Percentiles rank a stretch among this genome's conserved stretches.
Conservation (phyloP, 2,113 vertebrate species). For the Corythoichthys haematopterus region DNA sequence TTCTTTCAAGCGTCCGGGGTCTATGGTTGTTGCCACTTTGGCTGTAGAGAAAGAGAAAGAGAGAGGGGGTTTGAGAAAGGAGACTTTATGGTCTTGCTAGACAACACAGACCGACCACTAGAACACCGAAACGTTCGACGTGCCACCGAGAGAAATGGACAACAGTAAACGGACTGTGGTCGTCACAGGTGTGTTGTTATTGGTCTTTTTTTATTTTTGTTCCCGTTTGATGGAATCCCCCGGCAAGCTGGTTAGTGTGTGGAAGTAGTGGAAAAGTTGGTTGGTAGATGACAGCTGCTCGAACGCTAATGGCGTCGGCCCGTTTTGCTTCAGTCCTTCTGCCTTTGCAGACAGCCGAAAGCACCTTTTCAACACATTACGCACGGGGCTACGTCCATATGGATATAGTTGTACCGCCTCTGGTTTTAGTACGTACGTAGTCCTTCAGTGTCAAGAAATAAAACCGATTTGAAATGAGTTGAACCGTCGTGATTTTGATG, state of each 20-base stretch:
- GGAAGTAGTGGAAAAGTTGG: slow-evolving; percentile 58
- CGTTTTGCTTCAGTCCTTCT: slow-evolving; percentile 8
- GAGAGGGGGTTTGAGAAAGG: not conserved
- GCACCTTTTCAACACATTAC: not conserved
- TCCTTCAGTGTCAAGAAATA: not conserved
- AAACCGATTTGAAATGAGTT: not conserved
- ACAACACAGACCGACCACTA: slow-evolving; percentile 5
- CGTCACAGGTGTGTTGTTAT: slow-evolving; percentile 61
- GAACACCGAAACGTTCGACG: not conserved
- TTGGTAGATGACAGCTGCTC: slow-evolving; percentile 38
- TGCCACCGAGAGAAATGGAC: slow-evolving; percentile 53
- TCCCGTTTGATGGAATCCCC: not conserved
- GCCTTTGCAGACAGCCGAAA: not conserved
- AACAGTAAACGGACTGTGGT: slow-evolving; percentile 66
- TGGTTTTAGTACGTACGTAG: not conserved
- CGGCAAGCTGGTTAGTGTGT: not conserved
- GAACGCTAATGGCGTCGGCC: slow-evolving; percentile 51
- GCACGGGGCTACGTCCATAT: not conserved
- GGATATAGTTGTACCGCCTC: not conserved
- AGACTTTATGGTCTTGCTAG: slow-evolving; percentile 1
- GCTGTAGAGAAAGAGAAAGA: slow-evolving; percentile 19
- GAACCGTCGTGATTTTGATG: not conserved
- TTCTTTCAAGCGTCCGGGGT: not conserved
- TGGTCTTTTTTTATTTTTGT: not conserved
- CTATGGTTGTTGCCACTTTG: not conserved